Evolutionary conservation across 2,888 invertebrate genomes (phyloP).

Genomic region (Tipula helvola): DNA sequence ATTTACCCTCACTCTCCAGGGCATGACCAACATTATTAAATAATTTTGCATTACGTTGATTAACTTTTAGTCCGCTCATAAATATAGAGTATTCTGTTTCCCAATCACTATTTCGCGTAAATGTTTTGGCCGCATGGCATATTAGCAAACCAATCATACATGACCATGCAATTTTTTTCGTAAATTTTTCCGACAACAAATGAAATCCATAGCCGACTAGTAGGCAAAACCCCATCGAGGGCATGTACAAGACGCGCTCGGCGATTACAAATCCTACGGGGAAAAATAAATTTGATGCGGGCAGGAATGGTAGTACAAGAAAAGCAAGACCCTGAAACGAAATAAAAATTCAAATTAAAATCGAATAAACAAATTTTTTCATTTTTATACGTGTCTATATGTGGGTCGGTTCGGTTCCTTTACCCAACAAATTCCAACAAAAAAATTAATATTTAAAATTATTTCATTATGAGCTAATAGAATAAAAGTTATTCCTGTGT

Average conservation of each 20-base stretch:
- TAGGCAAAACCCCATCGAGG: constrained; percentile 95
- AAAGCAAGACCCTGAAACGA: constrained; percentile 66
- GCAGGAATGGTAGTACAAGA: constrained; percentile 82
- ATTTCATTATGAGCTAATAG: neutral
- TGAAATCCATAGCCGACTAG: constrained; percentile 80
- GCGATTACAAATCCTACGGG: constrained; percentile 97
- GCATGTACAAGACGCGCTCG: constrained; percentile 89
- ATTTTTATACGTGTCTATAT: neutral
- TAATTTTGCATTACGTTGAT: constrained; percentile 52
- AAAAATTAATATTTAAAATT: neutral
- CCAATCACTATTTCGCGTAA: constrained; percentile 85
- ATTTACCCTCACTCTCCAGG: constrained; percentile 59
- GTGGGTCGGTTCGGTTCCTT: too few species aligned
- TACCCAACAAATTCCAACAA: neutral
- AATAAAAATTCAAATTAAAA: neutral
- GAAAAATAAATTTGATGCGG: constrained; percentile 89
- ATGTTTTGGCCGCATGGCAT: constrained; percentile 75
- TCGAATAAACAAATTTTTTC: neutral
- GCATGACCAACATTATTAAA: constrained; percentile 97
- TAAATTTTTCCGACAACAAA: constrained; percentile 49
- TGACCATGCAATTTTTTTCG: constrained; percentile 51
- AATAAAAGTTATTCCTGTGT: neutral
- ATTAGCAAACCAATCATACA: constrained; percentile 54
- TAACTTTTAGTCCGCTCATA: constrained; percentile 65
- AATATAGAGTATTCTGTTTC: constrained; percentile 86